A percentile compares a stretch with the other conserved stretches of the same genome.
phyloP scores from a whole-genome alignment of 1,140 invertebrate genomes.

The Eubasilissa regina region DNA sequence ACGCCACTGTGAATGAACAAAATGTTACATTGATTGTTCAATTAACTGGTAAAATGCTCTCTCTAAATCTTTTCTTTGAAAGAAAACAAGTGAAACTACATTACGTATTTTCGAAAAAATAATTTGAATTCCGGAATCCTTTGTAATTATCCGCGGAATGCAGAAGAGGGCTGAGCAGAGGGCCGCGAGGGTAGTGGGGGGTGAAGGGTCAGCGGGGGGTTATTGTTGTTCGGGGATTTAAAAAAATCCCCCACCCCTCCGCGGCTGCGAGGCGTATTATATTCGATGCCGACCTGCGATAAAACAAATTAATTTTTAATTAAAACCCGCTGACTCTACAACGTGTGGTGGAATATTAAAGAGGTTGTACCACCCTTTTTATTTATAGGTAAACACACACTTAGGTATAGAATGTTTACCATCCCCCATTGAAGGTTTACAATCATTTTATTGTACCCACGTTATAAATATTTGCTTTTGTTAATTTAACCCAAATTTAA shows the following conservation, averaged over 20 bases:
- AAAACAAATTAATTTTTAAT: conserved; percentile 62
- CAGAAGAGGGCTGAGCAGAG: not conserved
- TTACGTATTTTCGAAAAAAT: conserved; percentile 31
- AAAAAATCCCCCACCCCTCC: not conserved
- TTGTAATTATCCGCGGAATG: conserved; percentile 28
- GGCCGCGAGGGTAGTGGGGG: not conserved
- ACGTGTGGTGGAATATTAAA: conserved; percentile 20
- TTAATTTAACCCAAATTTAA: no score
- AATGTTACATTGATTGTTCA: not conserved
- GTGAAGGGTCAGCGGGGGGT: conserved; percentile 21
- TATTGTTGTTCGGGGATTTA: conserved; percentile 21
- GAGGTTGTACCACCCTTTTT: not conserved
- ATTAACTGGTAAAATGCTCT: not conserved
- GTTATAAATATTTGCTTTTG: no score
- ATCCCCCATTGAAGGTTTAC: no score
- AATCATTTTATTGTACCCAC: no score
- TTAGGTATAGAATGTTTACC: no score
- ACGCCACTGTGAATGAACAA: no score
- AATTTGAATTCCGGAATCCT: conserved; percentile 34
- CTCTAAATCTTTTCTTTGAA: not conserved
- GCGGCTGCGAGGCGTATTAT: conserved; percentile 45
- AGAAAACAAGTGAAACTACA: conserved; percentile 31
- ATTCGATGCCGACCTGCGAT: conserved; percentile 60
- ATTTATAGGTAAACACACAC: no score
- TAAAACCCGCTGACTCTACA: conserved; percentile 60